Percentiles rank a stretch among this genome's conserved stretches.
Evolutionary conservation across 2,113 vertebrate genomes (phyloP).

Genomic region (Urocitellus parryii): DNA sequence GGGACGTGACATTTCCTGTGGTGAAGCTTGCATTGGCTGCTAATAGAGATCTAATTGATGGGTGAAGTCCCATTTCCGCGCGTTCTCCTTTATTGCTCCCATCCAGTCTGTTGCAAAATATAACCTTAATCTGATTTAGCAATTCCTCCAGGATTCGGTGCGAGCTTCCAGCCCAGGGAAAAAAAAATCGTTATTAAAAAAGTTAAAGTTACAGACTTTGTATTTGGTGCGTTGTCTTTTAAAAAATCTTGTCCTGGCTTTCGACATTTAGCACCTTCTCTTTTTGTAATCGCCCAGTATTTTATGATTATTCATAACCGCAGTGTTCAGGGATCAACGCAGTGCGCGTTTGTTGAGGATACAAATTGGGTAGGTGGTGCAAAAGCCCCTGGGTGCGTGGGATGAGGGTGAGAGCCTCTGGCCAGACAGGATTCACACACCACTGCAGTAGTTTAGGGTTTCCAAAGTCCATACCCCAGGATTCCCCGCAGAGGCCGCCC

Average conservation of each 20-base stretch:
- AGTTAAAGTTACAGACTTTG: conserved; percentile 94
- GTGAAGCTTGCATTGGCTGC: conserved; percentile 97
- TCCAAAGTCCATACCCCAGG: neutral
- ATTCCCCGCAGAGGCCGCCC: conserved; percentile 31
- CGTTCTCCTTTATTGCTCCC: conserved; percentile 99
- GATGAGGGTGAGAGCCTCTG: neutral
- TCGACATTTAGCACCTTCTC: conserved; percentile 81
- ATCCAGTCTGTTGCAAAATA: conserved; percentile 99
- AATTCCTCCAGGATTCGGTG: conserved; percentile 98
- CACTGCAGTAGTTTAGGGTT: neutral
- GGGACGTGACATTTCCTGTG: conserved; percentile 95
- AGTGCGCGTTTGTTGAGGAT: conserved; percentile 46
- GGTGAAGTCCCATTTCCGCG: conserved; percentile 97
- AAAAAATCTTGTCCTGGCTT: conserved; percentile 73
- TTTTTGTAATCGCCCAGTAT: conserved; percentile 72
- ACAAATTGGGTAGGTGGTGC: conserved; percentile 37
- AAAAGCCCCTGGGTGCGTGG: neutral
- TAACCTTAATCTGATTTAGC: conserved; percentile 98
- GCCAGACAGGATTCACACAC: neutral
- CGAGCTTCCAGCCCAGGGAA: conserved; percentile 92
- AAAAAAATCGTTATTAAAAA: conserved; percentile 98
- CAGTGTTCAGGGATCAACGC: neutral
- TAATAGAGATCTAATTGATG: conserved; percentile 99
- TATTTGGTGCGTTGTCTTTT: conserved; percentile 89
- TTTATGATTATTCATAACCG: conserved; percentile 85